Evolutionary conservation across 2,888 invertebrate genomes (phyloP).

Genomic region (Coleophora deauratella): DNA sequence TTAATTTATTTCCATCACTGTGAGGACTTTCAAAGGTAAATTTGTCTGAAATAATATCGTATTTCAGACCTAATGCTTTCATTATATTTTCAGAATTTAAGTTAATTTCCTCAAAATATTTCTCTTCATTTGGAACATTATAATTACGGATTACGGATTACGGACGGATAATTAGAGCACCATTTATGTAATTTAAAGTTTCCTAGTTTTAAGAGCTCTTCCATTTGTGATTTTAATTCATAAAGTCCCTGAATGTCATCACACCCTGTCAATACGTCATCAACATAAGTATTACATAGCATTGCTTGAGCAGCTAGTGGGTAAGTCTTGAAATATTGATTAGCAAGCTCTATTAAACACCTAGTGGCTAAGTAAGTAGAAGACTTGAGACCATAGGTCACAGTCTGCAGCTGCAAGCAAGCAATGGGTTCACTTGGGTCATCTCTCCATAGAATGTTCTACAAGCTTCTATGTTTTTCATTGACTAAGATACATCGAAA

Average conservation of each 20-base stretch:
- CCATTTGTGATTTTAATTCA: background rate
- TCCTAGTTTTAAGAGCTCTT: background rate
- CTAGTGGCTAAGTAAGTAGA: slow-evolving; percentile 11
- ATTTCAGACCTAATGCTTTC: slow-evolving; percentile 1
- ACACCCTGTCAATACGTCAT: background rate
- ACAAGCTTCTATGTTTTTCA: background rate
- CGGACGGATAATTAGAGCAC: background rate
- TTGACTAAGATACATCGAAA: background rate
- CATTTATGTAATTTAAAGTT: slow-evolving; percentile 4
- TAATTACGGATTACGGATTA: too few species aligned
- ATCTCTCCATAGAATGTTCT: slow-evolving; percentile 6
- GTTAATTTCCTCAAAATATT: background rate
- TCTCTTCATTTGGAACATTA: background rate
- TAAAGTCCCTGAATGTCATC: background rate
- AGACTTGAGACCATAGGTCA: slow-evolving; percentile 4
- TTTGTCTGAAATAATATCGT: background rate
- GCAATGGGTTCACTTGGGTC: background rate
- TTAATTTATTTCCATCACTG: background rate
- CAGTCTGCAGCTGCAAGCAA: slow-evolving; percentile 1
- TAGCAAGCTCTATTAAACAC: slow-evolving; percentile 11
- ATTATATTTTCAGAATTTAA: background rate
- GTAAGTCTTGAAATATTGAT: background rate
- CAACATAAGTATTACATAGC: background rate
- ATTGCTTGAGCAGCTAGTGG: background rate
- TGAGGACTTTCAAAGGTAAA: background rate